Evolutionary conservation across 1,140 invertebrate species (phyloP), one percentile per base, ranked within the genome.

Genomic region (Hycleus phaleratus): DNA sequence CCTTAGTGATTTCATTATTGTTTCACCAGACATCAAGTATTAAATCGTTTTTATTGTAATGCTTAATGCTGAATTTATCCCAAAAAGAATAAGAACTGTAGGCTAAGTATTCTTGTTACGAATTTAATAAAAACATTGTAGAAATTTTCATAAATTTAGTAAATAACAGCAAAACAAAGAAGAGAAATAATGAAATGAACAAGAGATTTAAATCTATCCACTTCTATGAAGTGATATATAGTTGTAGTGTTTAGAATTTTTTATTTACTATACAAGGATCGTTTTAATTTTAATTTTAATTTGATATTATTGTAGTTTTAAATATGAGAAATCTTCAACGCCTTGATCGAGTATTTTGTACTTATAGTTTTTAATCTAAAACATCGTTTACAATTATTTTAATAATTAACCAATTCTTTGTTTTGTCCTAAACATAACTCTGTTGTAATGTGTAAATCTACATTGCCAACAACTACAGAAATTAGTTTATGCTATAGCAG

Each of bases 51-150:
- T n/a, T 24, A n/a, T 12, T 42, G 2, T 51, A 18, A n/a, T 12
- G 38, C 38, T n/a, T 11, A 10, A 39, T 24, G 32, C 11, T 11
- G 24, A 26, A 26, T 49, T 26, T 11, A 26, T 49, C 25, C 32
- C 8, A 10, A 12, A 40, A 39, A 2, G 9, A 38, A 12, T 6
- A 10, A 25, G 42, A 10, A 26, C 24, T 52, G 40, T 52, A 44
- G 59, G 57, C 51, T 61, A 62, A 64, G 57, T 62, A 58, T 63
- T 68, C 64, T 66, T 69, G 66, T 70, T 68, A 70, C 68, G 67
- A 70, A 70, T 69, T 69, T 70, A 68, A 68, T 18, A 18, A 18
- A 18, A 18, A 64, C 53, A 61, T 42, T 38, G 50, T 63, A 66
- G 53, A 63, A n/a, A 53, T 48, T 61, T 62, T 58, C 38, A 50